These are phyloP conservation scores for Valencia hispanica DNA, from an alignment of 2,797 vertebrate species.

Conservation along the genomic window DNA sequence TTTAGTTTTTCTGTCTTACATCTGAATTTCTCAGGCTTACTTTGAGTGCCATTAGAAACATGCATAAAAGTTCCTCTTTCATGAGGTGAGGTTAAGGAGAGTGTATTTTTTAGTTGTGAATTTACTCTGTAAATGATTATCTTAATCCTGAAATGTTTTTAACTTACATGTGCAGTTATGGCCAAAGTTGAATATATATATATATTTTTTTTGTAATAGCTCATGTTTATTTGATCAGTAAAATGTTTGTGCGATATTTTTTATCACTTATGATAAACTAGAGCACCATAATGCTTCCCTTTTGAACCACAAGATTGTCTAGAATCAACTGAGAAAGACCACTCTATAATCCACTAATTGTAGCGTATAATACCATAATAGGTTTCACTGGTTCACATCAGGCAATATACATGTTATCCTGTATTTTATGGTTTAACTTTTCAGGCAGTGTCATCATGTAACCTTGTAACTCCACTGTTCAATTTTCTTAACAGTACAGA, in stretches of 20 bases:
- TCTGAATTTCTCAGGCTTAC: conserved; percentile 55
- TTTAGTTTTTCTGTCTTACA: conserved; percentile 39
- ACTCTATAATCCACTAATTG: conserved; percentile 45
- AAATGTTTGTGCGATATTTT: conserved; percentile 65
- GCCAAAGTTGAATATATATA: conserved; percentile 81
- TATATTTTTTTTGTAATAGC: conserved; percentile 70
- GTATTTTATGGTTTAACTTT: conserved; percentile 41
- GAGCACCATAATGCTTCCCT: conserved; percentile 50
- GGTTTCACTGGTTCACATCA: conserved; percentile 57
- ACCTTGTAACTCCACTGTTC: conserved; percentile 33
- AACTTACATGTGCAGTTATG: conserved; percentile 66
- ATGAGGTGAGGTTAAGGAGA: conserved; percentile 46
- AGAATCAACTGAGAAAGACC: conserved; percentile 56
- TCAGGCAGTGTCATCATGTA: conserved; percentile 31
- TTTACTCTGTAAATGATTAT: conserved; percentile 72
- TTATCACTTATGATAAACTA: conserved; percentile 64
- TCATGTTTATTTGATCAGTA: conserved; percentile 72
- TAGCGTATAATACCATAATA: conserved; percentile 48
- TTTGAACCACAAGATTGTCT: conserved; percentile 55
- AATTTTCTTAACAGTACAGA: conserved; percentile 31
- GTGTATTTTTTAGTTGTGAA: conserved; percentile 68
- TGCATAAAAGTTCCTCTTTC: conserved; percentile 64
- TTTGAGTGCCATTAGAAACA: conserved; percentile 62
- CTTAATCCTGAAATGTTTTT: conserved; percentile 65
- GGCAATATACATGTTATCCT: conserved; percentile 40